Evolutionary conservation across 2,113 vertebrate genomes (phyloP).

Genomic region (Myiagra hebetior): DNA sequence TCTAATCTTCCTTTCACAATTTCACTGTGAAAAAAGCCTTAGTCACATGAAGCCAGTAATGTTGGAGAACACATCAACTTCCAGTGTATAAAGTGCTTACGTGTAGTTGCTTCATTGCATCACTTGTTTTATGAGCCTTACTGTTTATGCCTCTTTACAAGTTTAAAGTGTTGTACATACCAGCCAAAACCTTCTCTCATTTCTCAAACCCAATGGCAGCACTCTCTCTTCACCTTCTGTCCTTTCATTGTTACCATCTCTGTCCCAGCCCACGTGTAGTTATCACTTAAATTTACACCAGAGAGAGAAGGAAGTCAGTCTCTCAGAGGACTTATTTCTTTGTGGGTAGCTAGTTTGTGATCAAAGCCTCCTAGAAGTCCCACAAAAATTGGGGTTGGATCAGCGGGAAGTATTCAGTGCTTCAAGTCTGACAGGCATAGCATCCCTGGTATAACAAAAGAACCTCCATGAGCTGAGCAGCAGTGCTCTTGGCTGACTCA

Average conservation of each 20-base stretch:
- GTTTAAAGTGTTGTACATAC: not conserved
- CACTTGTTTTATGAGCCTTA: not conserved
- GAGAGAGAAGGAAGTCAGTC: not conserved
- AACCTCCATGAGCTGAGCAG: not conserved
- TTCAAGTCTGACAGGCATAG: not conserved
- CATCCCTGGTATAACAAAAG: not conserved
- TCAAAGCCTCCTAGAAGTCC: constrained; percentile 4
- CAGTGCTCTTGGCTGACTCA: not conserved
- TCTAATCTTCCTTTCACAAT: not conserved
- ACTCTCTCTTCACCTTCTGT: not conserved
- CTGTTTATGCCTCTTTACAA: not conserved
- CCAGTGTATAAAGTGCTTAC: not conserved
- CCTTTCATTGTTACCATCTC: not conserved
- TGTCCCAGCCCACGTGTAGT: not conserved
- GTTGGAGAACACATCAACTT: not conserved
- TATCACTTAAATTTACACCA: not conserved
- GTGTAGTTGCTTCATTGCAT: not conserved
- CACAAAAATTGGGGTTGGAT: not conserved
- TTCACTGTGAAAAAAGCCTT: not conserved
- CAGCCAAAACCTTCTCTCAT: not conserved
- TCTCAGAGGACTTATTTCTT: not conserved
- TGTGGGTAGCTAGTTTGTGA: not conserved
- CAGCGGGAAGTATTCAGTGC: not conserved
- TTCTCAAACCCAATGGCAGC: not conserved
- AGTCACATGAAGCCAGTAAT: not conserved